Base-by-base conservation (phyloP, 2,888 invertebrate species). In the Dryocosmus kuriphilus region DNA sequence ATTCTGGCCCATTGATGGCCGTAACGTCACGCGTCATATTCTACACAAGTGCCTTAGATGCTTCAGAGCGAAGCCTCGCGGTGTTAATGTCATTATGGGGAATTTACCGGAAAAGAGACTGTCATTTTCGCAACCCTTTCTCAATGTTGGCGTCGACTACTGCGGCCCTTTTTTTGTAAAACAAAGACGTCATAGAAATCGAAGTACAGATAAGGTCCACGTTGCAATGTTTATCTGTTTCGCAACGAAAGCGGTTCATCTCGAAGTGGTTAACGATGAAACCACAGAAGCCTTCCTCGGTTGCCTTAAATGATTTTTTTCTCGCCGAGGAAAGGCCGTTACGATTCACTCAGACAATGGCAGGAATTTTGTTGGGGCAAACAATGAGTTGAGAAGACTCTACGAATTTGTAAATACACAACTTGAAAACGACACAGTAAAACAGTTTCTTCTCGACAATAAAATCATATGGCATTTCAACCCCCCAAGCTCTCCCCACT, bases 291-390 rank as follows among this genome's bases (percentile, higher is more conserved):
- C 83, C 0, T 89, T 90, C 76, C 32, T 90, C 5, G 84, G 84
- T 2, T 83, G 88, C 4, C 71, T 90, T 6, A 76, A 81, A 27
- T 80, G 89, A 22, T 90, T 90, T 61, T 84, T 88, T 19, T 78
- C 88, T 7, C 71, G 88, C 65, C 78, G 89, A n/a, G 88, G 90
- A 3, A 74, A 79, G 38, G 79, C 80, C 4, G 27, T 27, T 2
- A 74, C 83, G 0, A 83, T 90, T 0, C 84, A 81, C 60, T 86
- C 86, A 14, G 89, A 89, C 63, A 87, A 86, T 67, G 88, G 86
- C 0, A 85, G 85, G 0, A 89, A 88, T 76, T 89, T 89, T 75
- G 80, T 86, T 2, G 89, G 89, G 11, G 88, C 88, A 41, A 41
- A 41, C 14, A 41, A 41, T 16, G 41, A 41, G 14, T 41, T 41